Conservation (phyloP, 2,113 vertebrate genomes). For the Stigmatopora argus region DNA sequence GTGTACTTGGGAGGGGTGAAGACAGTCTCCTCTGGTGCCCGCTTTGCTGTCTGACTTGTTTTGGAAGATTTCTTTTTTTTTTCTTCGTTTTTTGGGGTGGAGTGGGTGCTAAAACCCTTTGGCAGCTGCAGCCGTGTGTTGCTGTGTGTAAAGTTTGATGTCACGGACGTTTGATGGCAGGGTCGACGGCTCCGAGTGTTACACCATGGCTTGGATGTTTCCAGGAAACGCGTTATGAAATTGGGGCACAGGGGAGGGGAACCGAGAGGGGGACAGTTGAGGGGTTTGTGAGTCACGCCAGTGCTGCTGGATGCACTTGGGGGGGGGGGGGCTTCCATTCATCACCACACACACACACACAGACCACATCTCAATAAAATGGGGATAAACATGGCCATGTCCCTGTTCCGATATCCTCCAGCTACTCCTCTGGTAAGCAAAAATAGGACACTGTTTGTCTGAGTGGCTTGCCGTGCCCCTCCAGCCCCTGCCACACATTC, state of each 20-base stretch:
- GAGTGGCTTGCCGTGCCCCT: slow-evolving; percentile 16
- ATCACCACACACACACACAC: slow-evolving; percentile 15
- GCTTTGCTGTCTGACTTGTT: slow-evolving; percentile 44
- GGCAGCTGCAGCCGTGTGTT: slow-evolving; percentile 43
- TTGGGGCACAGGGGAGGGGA: neutral
- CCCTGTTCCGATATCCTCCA: slow-evolving; percentile 20
- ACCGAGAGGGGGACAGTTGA: neutral
- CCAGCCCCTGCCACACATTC: slow-evolving; percentile 3
- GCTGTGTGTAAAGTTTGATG: slow-evolving; percentile 35
- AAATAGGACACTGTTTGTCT: slow-evolving; percentile 20
- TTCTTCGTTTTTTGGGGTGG: neutral
- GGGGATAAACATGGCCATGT: slow-evolving; percentile 19
- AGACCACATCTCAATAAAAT: slow-evolving; percentile 37
- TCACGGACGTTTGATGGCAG: slow-evolving; percentile 36
- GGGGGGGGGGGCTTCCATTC: slow-evolving; percentile 3
- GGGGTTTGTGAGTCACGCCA: slow-evolving; percentile 19
- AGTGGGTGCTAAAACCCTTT: slow-evolving; percentile 28
- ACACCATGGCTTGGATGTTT: slow-evolving; percentile 26
- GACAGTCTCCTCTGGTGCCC: slow-evolving; percentile 33
- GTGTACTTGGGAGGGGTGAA: slow-evolving; percentile 60
- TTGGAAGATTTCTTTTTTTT: slow-evolving; percentile 42
- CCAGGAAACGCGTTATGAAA: slow-evolving; percentile 1
- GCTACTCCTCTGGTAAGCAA: slow-evolving; percentile 21
- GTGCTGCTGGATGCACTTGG: slow-evolving; percentile 16
- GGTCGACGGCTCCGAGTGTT: slow-evolving; percentile 16